Percentiles rank a stretch among this genome's conserved stretches.
phyloP scores from a whole-genome alignment of 2,888 invertebrate genomes.

The Spodoptera picta region DNA sequence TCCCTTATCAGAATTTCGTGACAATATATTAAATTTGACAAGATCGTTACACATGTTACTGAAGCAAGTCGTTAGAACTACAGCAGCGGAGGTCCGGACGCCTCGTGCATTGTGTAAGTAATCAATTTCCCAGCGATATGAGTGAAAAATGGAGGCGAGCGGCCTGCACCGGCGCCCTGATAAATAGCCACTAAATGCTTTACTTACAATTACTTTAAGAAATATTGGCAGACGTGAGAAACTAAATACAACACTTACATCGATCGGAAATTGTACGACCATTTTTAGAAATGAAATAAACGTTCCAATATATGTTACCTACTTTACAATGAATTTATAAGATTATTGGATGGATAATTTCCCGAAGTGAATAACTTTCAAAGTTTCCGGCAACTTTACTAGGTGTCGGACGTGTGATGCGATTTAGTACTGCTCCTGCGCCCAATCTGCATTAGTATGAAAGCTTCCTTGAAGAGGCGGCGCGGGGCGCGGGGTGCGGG shows the following conservation, averaged over 20 bases:
- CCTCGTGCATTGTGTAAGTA: constrained; percentile 59
- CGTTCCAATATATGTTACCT: neutral
- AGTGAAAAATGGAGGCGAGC: constrained; percentile 74
- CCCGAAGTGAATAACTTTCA: constrained; percentile 30
- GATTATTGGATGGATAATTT: constrained; percentile 16
- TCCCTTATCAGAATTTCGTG: constrained; percentile 53
- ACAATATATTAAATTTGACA: constrained; percentile 20
- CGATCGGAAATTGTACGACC: constrained; percentile 12
- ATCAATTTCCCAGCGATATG: constrained; percentile 75
- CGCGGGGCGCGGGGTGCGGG: constrained; percentile 46
- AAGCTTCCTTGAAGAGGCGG: constrained; percentile 75
- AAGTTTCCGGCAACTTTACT: constrained; percentile 55
- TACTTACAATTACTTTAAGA: constrained; percentile 74
- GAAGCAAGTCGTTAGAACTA: constrained; percentile 41
- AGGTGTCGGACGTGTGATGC: constrained; percentile 74
- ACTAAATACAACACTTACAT: constrained; percentile 48
- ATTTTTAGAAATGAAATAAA: constrained; percentile 17
- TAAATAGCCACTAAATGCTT: constrained; percentile 72
- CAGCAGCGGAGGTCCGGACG: constrained; percentile 41
- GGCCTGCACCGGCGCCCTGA: constrained; percentile 66
- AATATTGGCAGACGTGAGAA: constrained; percentile 68
- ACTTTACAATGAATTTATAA: constrained; percentile 9
- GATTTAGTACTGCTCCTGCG: constrained; percentile 82
- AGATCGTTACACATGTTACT: constrained; percentile 30
- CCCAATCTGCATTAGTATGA: constrained; percentile 83